Evolutionary conservation across 2,888 invertebrate genomes (phyloP).

Genomic region (Gymnoscelis rufifasciata): DNA sequence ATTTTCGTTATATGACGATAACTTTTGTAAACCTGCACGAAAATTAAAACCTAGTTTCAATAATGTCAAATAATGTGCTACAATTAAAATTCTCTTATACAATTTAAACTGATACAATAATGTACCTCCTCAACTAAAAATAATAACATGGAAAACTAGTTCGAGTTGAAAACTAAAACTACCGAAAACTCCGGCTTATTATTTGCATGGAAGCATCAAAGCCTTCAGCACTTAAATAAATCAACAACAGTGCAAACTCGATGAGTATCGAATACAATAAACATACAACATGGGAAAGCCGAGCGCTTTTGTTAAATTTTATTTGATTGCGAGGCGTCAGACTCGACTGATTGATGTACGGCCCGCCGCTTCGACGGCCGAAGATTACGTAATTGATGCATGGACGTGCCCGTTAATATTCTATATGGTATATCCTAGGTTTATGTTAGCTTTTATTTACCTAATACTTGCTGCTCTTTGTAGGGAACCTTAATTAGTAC

Average conservation of each 20-base stretch:
- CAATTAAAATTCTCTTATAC: no score
- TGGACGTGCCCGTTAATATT: constrained; percentile 41
- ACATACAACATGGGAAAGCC: constrained; percentile 37
- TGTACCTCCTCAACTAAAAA: no score
- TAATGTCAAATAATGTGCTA: no score
- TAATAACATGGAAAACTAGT: no score
- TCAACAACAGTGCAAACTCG: constrained; percentile 15
- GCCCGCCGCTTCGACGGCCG: constrained; percentile 45
- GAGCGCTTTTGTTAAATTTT: constrained; percentile 69
- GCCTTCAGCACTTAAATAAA: constrained; percentile 5
- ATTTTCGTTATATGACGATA: no score
- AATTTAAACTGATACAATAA: no score
- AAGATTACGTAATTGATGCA: constrained; percentile 64
- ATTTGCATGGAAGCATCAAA: not conserved
- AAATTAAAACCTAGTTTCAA: no score
- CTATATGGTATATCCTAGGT: constrained; percentile 15
- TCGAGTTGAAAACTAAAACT: not conserved
- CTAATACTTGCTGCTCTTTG: no score
- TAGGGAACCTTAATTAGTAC: no score
- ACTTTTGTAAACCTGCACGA: no score
- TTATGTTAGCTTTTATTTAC: not conserved
- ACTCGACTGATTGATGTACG: constrained; percentile 70
- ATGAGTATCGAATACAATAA: constrained; percentile 31
- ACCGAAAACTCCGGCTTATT: not conserved
- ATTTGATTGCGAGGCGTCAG: constrained; percentile 72